phyloP scores from a whole-genome alignment of 2,888 invertebrate genomes.

The Rutpela maculata region DNA sequence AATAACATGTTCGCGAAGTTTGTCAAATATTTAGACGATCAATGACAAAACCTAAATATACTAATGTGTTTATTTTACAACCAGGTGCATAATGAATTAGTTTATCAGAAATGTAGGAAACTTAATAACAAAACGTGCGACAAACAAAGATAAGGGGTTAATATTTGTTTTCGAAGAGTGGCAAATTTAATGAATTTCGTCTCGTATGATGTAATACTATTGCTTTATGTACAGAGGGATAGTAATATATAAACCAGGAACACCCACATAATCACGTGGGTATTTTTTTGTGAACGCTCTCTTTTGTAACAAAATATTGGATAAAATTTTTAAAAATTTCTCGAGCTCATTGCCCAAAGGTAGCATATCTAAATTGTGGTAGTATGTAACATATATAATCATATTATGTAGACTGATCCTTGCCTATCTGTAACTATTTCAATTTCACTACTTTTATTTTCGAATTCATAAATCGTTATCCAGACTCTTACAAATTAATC shows the following conservation, averaged over 20 bases:
- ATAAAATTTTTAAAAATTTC: too few relatives aligned
- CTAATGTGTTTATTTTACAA: slow-evolving; percentile 38
- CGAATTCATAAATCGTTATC: too few relatives aligned
- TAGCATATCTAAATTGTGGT: too few relatives aligned
- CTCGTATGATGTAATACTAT: slow-evolving; percentile 24
- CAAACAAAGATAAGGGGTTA: slow-evolving; percentile 40
- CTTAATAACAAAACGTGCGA: slow-evolving; percentile 37
- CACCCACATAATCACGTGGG: not conserved
- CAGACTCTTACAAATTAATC: too few relatives aligned
- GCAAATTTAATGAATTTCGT: slow-evolving; percentile 36
- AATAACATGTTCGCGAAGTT: slow-evolving; percentile 38
- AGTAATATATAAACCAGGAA: not conserved
- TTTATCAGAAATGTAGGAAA: slow-evolving; percentile 39
- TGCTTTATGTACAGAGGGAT: slow-evolving; percentile 27
- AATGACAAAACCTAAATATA: slow-evolving; percentile 47
- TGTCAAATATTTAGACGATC: slow-evolving; percentile 44
- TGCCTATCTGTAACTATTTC: too few relatives aligned
- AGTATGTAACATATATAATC: too few relatives aligned
- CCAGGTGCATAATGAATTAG: slow-evolving; percentile 40
- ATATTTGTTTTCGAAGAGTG: slow-evolving; percentile 39
- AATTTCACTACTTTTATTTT: too few relatives aligned
- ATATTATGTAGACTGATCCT: too few relatives aligned
- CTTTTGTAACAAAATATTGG: too few relatives aligned
- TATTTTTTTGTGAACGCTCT: not conserved
- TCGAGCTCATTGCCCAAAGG: too few relatives aligned